A percentile compares a stretch with the other conserved stretches of the same genome.
Evolutionary conservation across 1,140 invertebrate genomes (phyloP).

Genomic region (Rhagoletis zephyria): DNA sequence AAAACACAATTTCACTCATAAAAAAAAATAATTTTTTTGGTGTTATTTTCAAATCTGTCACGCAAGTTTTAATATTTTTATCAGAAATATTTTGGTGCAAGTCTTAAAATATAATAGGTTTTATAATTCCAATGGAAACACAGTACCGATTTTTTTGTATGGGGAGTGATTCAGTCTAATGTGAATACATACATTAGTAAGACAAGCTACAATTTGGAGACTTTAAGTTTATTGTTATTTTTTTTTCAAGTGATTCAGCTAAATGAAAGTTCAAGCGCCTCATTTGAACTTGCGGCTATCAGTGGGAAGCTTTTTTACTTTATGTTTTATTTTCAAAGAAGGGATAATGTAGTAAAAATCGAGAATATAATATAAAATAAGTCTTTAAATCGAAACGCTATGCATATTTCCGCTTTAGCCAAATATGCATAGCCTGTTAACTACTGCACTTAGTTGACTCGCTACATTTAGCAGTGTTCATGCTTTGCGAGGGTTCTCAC

Average conservation of each 20-base stretch:
- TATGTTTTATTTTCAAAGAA: neutral
- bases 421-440: neutral
- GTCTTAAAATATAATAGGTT: too few relatives aligned
- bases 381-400: neutral
- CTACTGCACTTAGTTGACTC: neutral
- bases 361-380: neutral
- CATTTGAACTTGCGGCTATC: constrained; percentile 2
- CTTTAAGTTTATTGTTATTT: neutral
- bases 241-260: neutral
- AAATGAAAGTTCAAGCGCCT: constrained; percentile 28
- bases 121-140: too few relatives aligned
- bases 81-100: too few relatives aligned
- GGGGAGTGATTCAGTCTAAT: too few relatives aligned
- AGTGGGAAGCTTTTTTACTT: too few relatives aligned
- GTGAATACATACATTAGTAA: neutral
- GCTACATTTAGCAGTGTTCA: neutral
- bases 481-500: neutral
- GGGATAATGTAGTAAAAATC: neutral
- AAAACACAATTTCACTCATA: too few relatives aligned
- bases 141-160: too few relatives aligned
- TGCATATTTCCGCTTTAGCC: neutral
- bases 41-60: too few relatives aligned
- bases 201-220: neutral
- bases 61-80: too few relatives aligned
- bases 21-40: too few relatives aligned